Conservation (phyloP, 2,113 vertebrate genomes). For the Rhinopithecus roxellana region DNA sequence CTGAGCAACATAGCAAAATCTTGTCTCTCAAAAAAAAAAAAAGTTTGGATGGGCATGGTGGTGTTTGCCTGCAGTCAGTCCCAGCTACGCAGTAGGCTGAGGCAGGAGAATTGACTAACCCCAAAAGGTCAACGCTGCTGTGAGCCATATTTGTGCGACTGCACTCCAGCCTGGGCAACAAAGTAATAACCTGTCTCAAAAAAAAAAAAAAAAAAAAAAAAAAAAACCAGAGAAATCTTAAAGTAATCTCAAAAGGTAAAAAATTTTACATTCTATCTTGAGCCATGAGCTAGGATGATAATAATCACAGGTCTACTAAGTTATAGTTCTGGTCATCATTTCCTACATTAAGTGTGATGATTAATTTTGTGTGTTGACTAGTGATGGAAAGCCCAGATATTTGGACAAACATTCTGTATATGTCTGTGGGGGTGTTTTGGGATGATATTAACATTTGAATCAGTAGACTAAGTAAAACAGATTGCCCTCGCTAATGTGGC, state of each 20-base stretch:
- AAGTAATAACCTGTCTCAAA: too few relatives aligned
- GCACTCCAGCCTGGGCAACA: too few relatives aligned
- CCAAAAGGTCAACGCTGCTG: too few relatives aligned
- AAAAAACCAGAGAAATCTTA: neutral
- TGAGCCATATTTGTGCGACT: too few relatives aligned
- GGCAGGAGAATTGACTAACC: too few relatives aligned
- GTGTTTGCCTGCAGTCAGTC: too few relatives aligned
- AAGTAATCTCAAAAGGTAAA: neutral
- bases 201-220: fast-evolving
- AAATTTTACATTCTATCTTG: neutral
- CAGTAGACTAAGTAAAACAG: neutral
- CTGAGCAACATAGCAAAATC: too few relatives aligned
- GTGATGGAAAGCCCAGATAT: neutral
- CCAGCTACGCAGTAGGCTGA: too few relatives aligned
- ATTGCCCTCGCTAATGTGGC: neutral
- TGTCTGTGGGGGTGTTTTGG: neutral
- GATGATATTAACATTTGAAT: neutral
- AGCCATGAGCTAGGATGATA: neutral
- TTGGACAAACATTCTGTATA: neutral
- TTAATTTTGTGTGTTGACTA: neutral
- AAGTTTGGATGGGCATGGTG: too few relatives aligned
- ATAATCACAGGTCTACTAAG: neutral
- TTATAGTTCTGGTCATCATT: neutral
- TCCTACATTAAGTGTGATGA: neutral
- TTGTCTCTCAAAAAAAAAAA: too few relatives aligned